Evolutionary conservation across 2,888 invertebrate genomes (phyloP).

Genomic region (Stegana nigrithorax): DNA sequence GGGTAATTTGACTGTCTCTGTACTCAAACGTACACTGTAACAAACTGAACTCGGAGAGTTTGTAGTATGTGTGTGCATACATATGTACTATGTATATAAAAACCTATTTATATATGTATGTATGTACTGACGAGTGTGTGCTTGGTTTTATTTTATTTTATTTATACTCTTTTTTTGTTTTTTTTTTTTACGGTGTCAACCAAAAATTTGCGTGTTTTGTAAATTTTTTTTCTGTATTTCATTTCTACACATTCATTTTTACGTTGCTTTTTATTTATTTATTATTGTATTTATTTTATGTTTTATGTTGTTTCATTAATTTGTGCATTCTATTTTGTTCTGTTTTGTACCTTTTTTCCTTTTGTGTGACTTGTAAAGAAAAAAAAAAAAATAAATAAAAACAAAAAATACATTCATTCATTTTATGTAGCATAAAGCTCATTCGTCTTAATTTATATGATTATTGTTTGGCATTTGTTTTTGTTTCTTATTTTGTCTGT

Average conservation of each 20-base stretch:
- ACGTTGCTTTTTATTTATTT: conserved; percentile 52
- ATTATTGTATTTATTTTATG: conserved; percentile 54
- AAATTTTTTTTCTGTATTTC: conserved; percentile 48
- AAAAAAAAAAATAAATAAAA: neutral
- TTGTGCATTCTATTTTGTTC: conserved; percentile 25
- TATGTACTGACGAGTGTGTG: conserved; percentile 7
- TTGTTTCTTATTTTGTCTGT: neutral
- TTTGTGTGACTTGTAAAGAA: neutral
- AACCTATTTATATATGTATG: conserved; percentile 41
- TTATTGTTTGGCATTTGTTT: neutral
- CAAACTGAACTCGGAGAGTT: conserved; percentile 40
- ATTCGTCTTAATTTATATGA: conserved; percentile 53
- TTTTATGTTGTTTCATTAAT: conserved; percentile 21
- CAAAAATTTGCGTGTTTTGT: conserved; percentile 31
- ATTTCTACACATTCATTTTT: conserved; percentile 49
- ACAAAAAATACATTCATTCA: neutral
- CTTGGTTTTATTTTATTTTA: conserved; percentile 12
- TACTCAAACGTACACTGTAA: conserved; percentile 29
- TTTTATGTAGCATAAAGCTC: conserved; percentile 47
- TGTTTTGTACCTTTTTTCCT: conserved; percentile 18
- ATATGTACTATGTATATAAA: conserved; percentile 37
- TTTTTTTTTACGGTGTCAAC: conserved; percentile 44
- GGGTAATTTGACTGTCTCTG: conserved; percentile 44
- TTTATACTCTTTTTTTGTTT: conserved; percentile 14
- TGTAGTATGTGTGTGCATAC: conserved; percentile 23